Base-by-base conservation (phyloP, 2,797 vertebrate species). In the Spinus olivaceus region DNA sequence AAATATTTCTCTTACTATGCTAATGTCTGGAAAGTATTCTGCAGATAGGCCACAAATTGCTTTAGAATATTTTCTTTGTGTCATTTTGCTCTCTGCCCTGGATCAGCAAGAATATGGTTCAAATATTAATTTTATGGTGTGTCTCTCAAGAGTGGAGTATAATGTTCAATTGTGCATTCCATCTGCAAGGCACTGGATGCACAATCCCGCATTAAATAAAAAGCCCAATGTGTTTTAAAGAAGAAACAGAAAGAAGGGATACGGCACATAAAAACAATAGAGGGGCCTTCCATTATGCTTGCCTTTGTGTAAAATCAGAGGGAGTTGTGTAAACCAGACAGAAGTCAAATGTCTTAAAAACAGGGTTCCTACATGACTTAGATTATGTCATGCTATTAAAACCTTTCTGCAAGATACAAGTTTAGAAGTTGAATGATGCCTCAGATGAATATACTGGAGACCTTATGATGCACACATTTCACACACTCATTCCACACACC, bases 41-140 rank as follows among this genome's bases (percentile, higher is more conserved):
- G 42, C 50, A 95, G 81, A 88, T 94, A 94, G 42, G 82, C 60
- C 65, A 95, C 81, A 94, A 95, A 92, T 92, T 86, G 76, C 78
- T 95, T 95, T 77, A 88, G 86, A 95, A 63, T 91, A 91, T 93
- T 92, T 95, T 86, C 65, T 95, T 88, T 74, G 53, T 84, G 70
- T 79, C 90, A 85, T 88, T 94, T 94, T 94, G 44, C 54, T 95
- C 47, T 86, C 71, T 97, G 78, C 51, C 42, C 49, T 76, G 61
- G 73, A 87, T 90, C 88, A 91, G 72, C 54, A 92, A 91, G 90
- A 93, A 95, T 97, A 88, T 96, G 84, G 77, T 95, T 97, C 67
- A 94, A 86, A 96, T 97, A 96, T 86, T 95, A 96, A 94, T 97
- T 95, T 94, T 96, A 97, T 94, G 86, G 70, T 86, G 84, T 84